Evolutionary conservation across 2,797 vertebrate species (phyloP), one percentile per base, ranked within the genome.

Genomic region (Tangara arthus): DNA sequence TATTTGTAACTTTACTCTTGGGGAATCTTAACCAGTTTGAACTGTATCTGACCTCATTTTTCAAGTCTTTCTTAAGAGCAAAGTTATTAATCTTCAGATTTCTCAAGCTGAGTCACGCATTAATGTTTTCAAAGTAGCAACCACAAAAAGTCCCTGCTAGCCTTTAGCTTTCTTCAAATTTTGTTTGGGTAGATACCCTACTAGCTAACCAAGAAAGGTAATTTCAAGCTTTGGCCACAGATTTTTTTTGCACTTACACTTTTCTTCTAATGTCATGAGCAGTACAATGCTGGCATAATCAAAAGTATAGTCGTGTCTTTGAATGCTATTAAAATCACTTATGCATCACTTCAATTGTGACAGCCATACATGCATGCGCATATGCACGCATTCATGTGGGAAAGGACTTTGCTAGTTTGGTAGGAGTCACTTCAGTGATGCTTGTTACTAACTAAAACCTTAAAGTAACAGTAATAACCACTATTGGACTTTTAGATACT

Each of bases 41-140:
- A 94, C 82, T 90, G 52, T 79, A 73, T 57, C 50, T 82, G 72
- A 87, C 49, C 65, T 94, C 49, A 93, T 93, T 96, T 94, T 95
- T 95, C 93, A 76, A 75, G 82, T 66, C 91, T 76, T 90, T 75
- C 53, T 75, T 75, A 89, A 75, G 55, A 84, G 77, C 78, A 22
- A 70, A 92, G 65, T 83, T 89, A 63, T 63, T 81, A 42, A 93
- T 95, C 71, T 91, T 94, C 49, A 94, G 69, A 65, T 53, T 93
- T 95, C 89, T 96, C 52, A 93, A 94, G 49, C 34, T 8, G 18
- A 93, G 37, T 57, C 91, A 91, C 2, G 41, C 65, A 85, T 85
- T 80, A 69, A 35, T 65, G 42, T 83, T 95, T 87, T 94, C 80
- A 93, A 89, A 94, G 37, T 90, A 92, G 52, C 71, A 89, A 68